phyloP scores from a whole-genome alignment of 2,113 vertebrate species.

The Chiloscyllium plagiosum region DNA sequence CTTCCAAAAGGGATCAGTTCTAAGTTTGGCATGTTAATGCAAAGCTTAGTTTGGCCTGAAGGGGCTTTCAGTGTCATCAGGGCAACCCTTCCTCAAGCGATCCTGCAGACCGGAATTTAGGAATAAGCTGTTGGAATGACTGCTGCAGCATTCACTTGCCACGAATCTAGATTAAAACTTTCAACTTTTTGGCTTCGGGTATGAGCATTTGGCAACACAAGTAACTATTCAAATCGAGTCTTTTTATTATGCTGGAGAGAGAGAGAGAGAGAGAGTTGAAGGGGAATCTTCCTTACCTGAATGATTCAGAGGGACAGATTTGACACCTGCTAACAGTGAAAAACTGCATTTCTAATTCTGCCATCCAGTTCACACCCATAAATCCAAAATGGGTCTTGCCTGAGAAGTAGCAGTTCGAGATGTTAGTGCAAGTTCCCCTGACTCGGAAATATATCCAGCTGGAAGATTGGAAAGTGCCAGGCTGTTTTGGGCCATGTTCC shows the following conservation, averaged over 20 bases:
- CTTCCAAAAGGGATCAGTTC: background rate
- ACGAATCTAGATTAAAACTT: background rate
- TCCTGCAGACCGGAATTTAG: background rate
- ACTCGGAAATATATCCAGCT: no score
- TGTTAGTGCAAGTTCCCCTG: no score
- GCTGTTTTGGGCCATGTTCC: no score
- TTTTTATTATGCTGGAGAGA: background rate
- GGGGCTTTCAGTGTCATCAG: background rate
- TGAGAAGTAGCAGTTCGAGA: background rate
- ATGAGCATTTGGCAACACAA: background rate
- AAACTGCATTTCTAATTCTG: background rate
- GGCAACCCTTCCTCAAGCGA: background rate
- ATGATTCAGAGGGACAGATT: background rate
- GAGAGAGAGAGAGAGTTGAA: no score
- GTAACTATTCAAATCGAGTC: background rate
- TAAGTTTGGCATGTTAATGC: background rate
- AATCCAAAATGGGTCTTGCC: background rate
- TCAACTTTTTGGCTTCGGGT: background rate
- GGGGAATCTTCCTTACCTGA: background rate
- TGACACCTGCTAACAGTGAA: background rate
- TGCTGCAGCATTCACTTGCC: background rate
- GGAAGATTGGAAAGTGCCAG: no score
- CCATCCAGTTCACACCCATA: background rate
- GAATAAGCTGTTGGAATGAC: background rate
- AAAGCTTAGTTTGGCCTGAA: background rate